Evolutionary conservation across 2,888 invertebrate genomes (phyloP).

Genomic region (Hoplodrina ambigua): DNA sequence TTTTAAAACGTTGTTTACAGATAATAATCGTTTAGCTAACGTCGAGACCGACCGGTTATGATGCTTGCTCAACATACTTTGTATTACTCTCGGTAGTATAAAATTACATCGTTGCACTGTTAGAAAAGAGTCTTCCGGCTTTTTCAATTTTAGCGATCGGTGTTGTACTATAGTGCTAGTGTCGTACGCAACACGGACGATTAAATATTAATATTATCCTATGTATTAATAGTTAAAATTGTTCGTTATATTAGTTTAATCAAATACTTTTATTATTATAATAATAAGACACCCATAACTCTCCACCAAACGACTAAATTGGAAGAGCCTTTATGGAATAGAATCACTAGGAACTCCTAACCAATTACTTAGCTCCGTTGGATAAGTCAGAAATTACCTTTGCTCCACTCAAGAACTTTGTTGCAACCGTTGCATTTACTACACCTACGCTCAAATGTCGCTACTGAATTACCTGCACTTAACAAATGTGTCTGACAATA

Average conservation of each 20-base stretch:
- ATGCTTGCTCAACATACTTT: not conserved
- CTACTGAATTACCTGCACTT: conserved; percentile 24
- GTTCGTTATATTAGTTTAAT: no score
- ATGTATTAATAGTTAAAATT: no score
- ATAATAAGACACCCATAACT: no score
- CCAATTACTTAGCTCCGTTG: not conserved
- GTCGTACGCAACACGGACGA: no score
- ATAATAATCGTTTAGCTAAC: not conserved
- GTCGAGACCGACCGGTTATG: not conserved
- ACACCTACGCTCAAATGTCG: not conserved
- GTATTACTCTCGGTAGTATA: not conserved
- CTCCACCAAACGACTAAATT: no score
- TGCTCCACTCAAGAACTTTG: not conserved
- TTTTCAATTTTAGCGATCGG: no score
- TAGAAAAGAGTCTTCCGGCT: no score
- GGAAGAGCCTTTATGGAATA: no score
- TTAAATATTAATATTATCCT: no score
- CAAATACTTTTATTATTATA: no score
- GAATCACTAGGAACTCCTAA: not conserved
- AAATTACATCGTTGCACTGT: not conserved
- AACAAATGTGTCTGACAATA: conserved; percentile 32
- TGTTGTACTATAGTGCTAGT: no score
- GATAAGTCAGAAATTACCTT: not conserved
- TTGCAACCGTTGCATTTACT: not conserved
- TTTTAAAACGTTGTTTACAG: conserved; percentile 1